Conservation (phyloP, 1,140 invertebrate genomes). For the Orchesella cincta region DNA sequence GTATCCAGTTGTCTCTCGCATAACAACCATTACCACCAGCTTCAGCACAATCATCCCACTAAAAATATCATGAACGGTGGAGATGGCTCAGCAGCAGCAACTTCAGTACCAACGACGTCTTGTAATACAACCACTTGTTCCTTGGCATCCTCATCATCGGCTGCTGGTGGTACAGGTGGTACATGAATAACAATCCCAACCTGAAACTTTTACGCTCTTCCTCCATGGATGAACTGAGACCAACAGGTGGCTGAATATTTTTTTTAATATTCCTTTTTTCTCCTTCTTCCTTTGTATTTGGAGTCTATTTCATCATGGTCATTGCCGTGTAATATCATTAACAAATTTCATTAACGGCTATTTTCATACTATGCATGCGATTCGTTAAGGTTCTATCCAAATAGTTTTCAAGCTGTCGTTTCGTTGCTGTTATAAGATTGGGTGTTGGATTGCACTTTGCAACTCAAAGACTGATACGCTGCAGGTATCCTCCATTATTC, state of each 20-base stretch:
- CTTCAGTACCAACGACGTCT: background rate
- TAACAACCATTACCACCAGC: background rate
- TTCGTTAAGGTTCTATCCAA: too few relatives aligned
- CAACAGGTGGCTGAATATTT: slow-evolving; percentile 45
- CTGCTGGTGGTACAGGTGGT: too few relatives aligned
- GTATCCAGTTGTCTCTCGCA: slow-evolving; percentile 10
- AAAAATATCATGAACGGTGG: slow-evolving; percentile 21
- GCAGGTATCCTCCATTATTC: too few relatives aligned
- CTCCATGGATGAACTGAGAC: slow-evolving; percentile 49
- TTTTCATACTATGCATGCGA: too few relatives aligned
- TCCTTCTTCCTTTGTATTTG: background rate
- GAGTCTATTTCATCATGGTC: too few relatives aligned
- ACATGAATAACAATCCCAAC: slow-evolving; percentile 19
- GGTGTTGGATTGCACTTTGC: too few relatives aligned
- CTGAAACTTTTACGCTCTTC: slow-evolving; percentile 39
- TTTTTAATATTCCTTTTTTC: background rate
- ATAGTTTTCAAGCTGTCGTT: too few relatives aligned
- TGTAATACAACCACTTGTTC: slow-evolving; percentile 14
- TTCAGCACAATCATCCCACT: background rate
- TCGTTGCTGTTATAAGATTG: too few relatives aligned
- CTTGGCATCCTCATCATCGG: background rate
- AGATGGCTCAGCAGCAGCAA: slow-evolving; percentile 1
- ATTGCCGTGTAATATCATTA: too few relatives aligned
- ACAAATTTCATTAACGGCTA: too few relatives aligned
- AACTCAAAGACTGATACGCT: too few relatives aligned